These are phyloP conservation scores for Noctua janthe DNA, from an alignment of 2,888 invertebrate genomes.

Conservation along the genomic window DNA sequence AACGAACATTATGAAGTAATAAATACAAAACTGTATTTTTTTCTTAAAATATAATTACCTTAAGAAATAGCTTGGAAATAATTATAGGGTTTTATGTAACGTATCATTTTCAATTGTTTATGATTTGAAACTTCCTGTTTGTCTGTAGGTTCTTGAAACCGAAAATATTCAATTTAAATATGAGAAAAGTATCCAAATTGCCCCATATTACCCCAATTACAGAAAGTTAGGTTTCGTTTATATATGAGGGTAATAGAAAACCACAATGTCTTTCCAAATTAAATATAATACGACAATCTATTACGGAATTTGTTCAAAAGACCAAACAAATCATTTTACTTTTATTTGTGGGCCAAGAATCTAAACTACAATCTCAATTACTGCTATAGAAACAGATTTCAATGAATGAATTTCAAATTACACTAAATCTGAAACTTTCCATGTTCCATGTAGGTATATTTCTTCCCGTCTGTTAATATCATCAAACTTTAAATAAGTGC, in stretches of 20 bases:
- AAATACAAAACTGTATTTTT: slow-evolving; percentile 75
- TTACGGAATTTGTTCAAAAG: slow-evolving; percentile 30
- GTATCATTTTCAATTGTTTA: slow-evolving; percentile 51
- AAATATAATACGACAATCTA: slow-evolving; percentile 42
- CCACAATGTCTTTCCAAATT: slow-evolving; percentile 48
- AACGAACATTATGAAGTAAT: slow-evolving; percentile 80
- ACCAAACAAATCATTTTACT: background rate
- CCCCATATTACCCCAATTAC: slow-evolving; percentile 46
- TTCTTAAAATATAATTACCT: slow-evolving; percentile 64
- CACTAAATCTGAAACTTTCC: background rate
- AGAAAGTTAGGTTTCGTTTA: slow-evolving; percentile 41
- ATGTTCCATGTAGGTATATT: background rate
- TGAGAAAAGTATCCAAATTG: slow-evolving; percentile 34
- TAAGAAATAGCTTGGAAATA: slow-evolving; percentile 56
- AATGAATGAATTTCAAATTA: background rate
- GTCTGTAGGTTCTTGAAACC: slow-evolving; percentile 6
- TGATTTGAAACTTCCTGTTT: slow-evolving; percentile 59
- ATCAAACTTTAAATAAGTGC: background rate
- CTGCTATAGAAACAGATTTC: background rate
- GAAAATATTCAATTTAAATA: slow-evolving; percentile 21
- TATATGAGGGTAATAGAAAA: slow-evolving; percentile 47
- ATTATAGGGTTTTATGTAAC: slow-evolving; percentile 62
- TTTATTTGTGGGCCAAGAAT: background rate
- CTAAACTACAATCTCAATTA: background rate
- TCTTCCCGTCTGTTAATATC: background rate